Evolutionary conservation across 2,888 invertebrate species (phyloP), one percentile per base, ranked within the genome.

Genomic region (Palloptera scutellata): DNA sequence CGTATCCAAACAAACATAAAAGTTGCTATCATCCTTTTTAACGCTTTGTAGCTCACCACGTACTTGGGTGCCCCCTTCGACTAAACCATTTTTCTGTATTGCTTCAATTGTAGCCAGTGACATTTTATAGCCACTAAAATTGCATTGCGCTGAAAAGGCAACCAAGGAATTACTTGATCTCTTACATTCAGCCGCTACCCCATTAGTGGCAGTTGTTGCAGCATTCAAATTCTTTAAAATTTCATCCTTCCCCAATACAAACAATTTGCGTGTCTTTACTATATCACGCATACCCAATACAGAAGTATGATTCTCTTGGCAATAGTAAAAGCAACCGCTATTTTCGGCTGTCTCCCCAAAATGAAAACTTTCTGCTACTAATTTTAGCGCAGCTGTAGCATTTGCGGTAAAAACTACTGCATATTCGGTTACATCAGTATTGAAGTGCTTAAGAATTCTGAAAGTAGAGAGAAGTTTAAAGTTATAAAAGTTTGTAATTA

Each of bases 231-330:
- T 82, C 61, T 85, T 76, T 67, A 90, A 81, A 57, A 91, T 87
- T 69, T 90, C 87, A 30, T 88, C 83, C 74, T 88, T 88, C 45
- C 87, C 86, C 52, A 94, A 83, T 69, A 89, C 88, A 69, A 86
- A 84, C 17, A 90, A 82, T 63, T 88, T 84, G 13, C 87, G 87
- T 70, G 88, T 87, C 73, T 85, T 87, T n/a, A 92, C 91, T 64
- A 92, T 80, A 83, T 92, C 93, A 80, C 98, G 87, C 89, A 98
- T 91, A 12, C 98, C 98, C 69, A 98, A 86, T 0, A 97, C 96
- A 1, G 98, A 98, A 0, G 98, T 98, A 82, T 98, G 98, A 81
- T 95, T 97, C 83, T 98, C 97, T 80, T 91, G 89, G 63, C 94
- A 86, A 82, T 96, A 95, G 10, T 90, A 88, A 81, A 96, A 94